Evolutionary conservation across 2,113 vertebrate genomes (phyloP).

Genomic region (Lota lota): DNA sequence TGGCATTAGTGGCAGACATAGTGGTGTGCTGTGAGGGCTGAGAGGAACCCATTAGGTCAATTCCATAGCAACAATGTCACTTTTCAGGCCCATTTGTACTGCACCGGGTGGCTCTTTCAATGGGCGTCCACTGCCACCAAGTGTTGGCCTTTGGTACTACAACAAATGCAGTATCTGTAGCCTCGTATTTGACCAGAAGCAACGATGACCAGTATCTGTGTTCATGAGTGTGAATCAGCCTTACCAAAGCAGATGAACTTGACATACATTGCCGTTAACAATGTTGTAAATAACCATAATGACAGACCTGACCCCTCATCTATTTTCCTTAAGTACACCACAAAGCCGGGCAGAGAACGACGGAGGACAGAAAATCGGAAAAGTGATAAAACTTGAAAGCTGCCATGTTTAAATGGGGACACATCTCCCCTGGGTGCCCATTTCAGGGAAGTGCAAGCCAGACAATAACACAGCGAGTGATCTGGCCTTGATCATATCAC

Average conservation of each 20-base stretch:
- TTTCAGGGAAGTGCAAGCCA: constrained; percentile 48
- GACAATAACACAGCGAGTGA: constrained; percentile 54
- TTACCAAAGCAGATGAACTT: constrained; percentile 17
- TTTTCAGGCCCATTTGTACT: constrained; percentile 29
- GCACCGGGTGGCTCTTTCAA: constrained; percentile 27
- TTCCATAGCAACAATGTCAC: constrained; percentile 68
- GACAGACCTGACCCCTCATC: constrained; percentile 5
- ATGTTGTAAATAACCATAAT: constrained; percentile 27
- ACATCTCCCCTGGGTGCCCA: constrained; percentile 47
- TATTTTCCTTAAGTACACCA: constrained; percentile 17
- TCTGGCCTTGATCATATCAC: constrained; percentile 68
- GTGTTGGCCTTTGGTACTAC: constrained; percentile 54
- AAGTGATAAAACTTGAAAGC: constrained; percentile 40
- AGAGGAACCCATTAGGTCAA: constrained; percentile 67
- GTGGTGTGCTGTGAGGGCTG: constrained; percentile 35
- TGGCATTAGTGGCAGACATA: constrained; percentile 55
- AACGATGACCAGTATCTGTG: constrained; percentile 17
- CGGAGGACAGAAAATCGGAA: constrained; percentile 19
- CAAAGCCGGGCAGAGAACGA: constrained; percentile 15
- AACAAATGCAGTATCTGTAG: constrained; percentile 25
- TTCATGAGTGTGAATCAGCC: constrained; percentile 14
- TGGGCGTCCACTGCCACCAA: constrained; percentile 71
- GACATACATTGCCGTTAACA: constrained; percentile 18
- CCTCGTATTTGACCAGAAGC: constrained; percentile 15
- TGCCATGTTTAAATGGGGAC: constrained; percentile 42